Base-by-base conservation (phyloP, 1,140 invertebrate species). In the Trichonephila clavipes region DNA sequence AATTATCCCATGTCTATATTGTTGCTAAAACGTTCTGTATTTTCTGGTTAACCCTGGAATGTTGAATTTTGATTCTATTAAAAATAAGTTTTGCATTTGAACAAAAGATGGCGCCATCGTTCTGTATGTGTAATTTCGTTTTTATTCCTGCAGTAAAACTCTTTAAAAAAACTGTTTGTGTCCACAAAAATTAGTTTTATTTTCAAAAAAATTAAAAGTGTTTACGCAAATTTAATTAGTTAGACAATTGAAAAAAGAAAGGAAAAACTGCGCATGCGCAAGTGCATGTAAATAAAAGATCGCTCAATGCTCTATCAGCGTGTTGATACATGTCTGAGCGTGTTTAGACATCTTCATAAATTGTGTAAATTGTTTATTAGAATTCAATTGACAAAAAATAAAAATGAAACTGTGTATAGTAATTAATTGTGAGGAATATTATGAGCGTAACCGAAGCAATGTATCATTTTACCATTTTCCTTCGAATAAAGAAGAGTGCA, bases 401-500 rank as follows among this genome's bases (percentile, higher is more conserved):
- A 24, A 24, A 24, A 28, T 16, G 44, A 58, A 16, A 24, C 18
- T 14, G 12, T 83, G 82, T 51, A 1, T 59, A 14, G 82, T 83
- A 58, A 5, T 83, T 58, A 83, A 83, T 21, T 83, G 82, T 24
- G n/a, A 24, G 2, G 82, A 58, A 59, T 6, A 21, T n/a, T 24
- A 3, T 83, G 82, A 19, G 21, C 21, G 21, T 5, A 24, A 16
- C 7, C 10, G 19, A 6, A 19, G 24, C 10, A 58, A n/a, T 51
- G 18, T 83, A n/a, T 58, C 28, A 51, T 83, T 83, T 21, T 59
- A 83, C 58, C 19, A 12, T 58, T 83, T 83, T 24, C 82, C 82
- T 51, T 19, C 21, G 58, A 44, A 83, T 21, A 44, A 83, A 16
- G 19, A 83, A 58, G 51, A 58, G 0, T 18, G 82, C 18, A 83